phyloP scores from a whole-genome alignment of 2,113 vertebrate species.

The Setophaga petechia region DNA sequence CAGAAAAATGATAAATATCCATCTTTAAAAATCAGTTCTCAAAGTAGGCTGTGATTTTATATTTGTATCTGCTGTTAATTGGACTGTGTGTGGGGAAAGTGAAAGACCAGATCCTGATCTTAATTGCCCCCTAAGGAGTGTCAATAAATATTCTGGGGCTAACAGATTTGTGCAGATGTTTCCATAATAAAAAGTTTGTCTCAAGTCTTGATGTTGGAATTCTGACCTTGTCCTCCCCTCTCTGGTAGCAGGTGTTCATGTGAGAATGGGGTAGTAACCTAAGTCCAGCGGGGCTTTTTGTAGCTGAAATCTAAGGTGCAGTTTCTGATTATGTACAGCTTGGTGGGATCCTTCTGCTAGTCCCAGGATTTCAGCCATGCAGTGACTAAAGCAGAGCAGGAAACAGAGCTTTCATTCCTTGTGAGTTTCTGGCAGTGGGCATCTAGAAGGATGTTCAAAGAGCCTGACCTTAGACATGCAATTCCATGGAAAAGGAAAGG shows the following conservation, averaged over 20 bases:
- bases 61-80: not conserved
- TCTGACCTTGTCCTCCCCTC: not conserved
- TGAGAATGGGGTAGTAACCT: not conserved
- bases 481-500: not conserved
- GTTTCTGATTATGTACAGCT: not conserved
- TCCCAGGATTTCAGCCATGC: not conserved
- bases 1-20: not conserved
- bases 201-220: not conserved
- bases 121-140: not conserved
- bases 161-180: not conserved
- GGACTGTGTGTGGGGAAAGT: not conserved
- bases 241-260: fast-evolving
- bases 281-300: not conserved
- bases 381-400: not conserved
- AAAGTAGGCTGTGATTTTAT: not conserved
- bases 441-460: not conserved
- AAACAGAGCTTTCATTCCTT: not conserved
- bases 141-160: not conserved
- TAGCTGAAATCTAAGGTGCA: not conserved
- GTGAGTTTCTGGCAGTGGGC: not conserved
- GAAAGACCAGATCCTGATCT: not conserved
- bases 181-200: not conserved
- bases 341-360: not conserved
- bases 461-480: fast-evolving
- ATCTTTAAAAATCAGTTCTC: not conserved